phyloP scores from a whole-genome alignment of 2,113 vertebrate genomes.

The Martes martes region DNA sequence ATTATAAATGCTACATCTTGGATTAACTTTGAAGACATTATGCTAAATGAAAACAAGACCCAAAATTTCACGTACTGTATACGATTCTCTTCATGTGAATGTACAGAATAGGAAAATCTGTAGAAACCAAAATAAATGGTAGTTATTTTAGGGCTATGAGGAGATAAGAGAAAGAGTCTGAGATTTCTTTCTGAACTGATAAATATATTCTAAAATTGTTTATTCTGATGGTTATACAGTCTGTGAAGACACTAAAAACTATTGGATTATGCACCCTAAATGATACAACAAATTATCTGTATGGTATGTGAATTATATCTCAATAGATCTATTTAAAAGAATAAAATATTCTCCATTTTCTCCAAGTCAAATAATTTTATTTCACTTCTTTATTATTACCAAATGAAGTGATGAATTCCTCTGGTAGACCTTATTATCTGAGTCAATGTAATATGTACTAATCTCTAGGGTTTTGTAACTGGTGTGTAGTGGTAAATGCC shows the following conservation, averaged over 20 bases:
- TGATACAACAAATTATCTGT: neutral
- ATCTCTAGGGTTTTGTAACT: neutral
- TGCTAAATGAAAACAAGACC: neutral
- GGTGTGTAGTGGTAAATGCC: neutral
- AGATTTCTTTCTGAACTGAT: neutral
- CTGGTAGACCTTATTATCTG: neutral
- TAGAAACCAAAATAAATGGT: neutral
- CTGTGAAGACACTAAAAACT: neutral
- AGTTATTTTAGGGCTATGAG: neutral
- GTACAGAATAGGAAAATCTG: neutral
- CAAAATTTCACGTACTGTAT: neutral
- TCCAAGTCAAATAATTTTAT: neutral
- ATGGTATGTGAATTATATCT: neutral
- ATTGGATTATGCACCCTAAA: neutral
- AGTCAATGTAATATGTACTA: neutral
- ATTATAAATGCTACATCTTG: neutral
- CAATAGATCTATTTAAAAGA: neutral
- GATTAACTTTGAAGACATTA: neutral
- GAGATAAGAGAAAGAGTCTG: no score
- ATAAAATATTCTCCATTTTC: neutral
- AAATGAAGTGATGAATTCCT: neutral
- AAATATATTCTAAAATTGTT: neutral
- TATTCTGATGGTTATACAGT: neutral
- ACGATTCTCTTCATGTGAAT: neutral
- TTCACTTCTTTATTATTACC: neutral